Conservation (phyloP, 2,888 invertebrate species). For the Harmothoe impar region DNA sequence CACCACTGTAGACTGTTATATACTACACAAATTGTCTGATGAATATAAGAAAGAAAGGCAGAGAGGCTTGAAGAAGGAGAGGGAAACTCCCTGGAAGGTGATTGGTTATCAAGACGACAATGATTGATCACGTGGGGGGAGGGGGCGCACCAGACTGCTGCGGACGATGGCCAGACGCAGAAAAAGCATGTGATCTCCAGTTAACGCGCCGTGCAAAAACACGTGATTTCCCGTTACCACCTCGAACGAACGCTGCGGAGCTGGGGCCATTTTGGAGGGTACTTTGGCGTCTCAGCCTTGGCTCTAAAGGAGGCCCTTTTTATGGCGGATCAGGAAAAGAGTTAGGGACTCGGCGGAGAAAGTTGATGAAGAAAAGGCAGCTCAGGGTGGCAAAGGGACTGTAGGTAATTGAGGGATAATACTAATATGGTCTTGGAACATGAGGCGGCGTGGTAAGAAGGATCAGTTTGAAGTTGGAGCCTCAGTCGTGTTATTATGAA, state of each 20-base stretch:
- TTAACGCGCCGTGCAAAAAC: background rate
- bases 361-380: background rate
- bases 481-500: background rate
- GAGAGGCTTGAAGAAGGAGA: background rate
- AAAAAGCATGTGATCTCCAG: conserved; percentile 34
- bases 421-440: background rate
- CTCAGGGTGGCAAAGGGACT: background rate
- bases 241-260: background rate
- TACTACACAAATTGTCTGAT: background rate
- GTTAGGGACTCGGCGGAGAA: background rate
- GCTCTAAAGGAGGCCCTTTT: too few species aligned
- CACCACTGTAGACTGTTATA: background rate
- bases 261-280: background rate
- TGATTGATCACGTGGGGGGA: background rate
- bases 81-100: background rate
- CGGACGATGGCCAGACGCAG: background rate
- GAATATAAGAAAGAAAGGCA: background rate
- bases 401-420: conserved; percentile 11
- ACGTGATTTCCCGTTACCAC: background rate
- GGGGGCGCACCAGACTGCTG: background rate
- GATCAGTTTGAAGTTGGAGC: background rate
- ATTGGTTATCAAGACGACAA: conserved; percentile 45
- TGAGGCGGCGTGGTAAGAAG: background rate
- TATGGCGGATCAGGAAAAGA: background rate
- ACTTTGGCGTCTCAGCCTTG: too few species aligned